Evolutionary conservation across 2,797 vertebrate genomes (phyloP).

Genomic region (Peromyscus attwateri): DNA sequence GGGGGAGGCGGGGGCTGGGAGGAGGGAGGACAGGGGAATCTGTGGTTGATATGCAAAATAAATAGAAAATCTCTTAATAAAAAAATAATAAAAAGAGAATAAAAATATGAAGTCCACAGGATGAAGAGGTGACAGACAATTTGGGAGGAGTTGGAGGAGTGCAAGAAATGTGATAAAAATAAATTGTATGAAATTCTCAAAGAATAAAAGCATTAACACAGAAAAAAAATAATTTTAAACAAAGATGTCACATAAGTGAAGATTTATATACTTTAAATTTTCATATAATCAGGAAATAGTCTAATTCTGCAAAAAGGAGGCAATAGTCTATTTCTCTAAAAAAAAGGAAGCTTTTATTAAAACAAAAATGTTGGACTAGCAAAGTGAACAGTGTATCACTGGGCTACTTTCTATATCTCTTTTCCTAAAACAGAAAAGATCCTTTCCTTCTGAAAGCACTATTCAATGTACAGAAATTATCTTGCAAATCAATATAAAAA

Average conservation of each 20-base stretch:
- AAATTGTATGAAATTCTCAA: neutral
- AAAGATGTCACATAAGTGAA: neutral
- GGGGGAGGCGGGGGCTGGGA: too few species aligned
- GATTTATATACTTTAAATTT: neutral
- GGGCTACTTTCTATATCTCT: neutral
- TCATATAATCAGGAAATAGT: neutral
- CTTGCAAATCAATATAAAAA: constrained; percentile 55
- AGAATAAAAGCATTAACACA: neutral
- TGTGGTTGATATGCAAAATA: too few species aligned
- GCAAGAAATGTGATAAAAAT: neutral
- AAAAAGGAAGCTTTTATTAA: neutral
- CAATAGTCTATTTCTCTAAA: neutral
- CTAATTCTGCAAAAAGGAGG: neutral
- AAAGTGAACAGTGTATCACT: neutral
- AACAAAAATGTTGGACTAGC: neutral
- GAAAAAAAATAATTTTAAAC: neutral
- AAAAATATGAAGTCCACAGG: neutral
- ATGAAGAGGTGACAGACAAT: neutral
- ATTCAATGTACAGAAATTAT: constrained; percentile 26
- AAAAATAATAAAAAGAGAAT: too few species aligned
- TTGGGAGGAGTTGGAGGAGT: neutral
- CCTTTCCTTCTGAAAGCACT: neutral
- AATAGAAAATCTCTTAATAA: too few species aligned
- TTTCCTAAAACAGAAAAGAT: neutral
- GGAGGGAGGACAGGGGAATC: too few species aligned